Conservation (phyloP, 92 coral and sea anemone species). For the Pocillopora grandis region DNA sequence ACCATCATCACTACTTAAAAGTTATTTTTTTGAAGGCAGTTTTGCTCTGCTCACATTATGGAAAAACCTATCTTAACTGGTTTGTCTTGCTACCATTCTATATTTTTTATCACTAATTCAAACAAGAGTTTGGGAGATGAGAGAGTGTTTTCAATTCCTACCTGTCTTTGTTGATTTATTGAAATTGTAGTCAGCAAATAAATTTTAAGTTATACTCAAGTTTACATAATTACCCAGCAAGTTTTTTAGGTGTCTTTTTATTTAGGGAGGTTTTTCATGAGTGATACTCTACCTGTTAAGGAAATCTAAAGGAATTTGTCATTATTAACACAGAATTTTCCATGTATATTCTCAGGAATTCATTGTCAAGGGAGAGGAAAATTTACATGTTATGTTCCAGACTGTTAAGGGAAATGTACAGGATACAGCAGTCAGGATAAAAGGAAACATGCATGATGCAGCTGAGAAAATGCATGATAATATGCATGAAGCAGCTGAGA, state of each 20-base stretch:
- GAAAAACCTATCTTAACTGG: not conserved
- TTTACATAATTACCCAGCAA: no score
- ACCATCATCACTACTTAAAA: not conserved
- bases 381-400: constrained; percentile 88
- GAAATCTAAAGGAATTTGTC: not conserved
- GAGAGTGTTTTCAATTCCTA: no score
- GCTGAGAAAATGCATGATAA: constrained; percentile 72
- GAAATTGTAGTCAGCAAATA: no score
- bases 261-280: no score
- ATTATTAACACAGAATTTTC: not conserved
- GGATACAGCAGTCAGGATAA: constrained; percentile 78
- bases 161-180: no score
- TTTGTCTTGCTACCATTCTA: not conserved
- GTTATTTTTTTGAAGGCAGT: not conserved
- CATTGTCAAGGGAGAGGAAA: constrained; percentile 94
- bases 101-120: not conserved
- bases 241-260: no score
- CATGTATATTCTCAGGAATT: constrained; percentile 59
- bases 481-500: constrained; percentile 68
- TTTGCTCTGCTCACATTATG: not conserved
- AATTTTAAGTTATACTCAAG: no score
- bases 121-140: no score
- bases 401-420: constrained; percentile 88
- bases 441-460: constrained; percentile 71
- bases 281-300: not conserved